Evolutionary conservation across 2,113 vertebrate species (phyloP).

Genomic region (Cheirogaleus medius): DNA sequence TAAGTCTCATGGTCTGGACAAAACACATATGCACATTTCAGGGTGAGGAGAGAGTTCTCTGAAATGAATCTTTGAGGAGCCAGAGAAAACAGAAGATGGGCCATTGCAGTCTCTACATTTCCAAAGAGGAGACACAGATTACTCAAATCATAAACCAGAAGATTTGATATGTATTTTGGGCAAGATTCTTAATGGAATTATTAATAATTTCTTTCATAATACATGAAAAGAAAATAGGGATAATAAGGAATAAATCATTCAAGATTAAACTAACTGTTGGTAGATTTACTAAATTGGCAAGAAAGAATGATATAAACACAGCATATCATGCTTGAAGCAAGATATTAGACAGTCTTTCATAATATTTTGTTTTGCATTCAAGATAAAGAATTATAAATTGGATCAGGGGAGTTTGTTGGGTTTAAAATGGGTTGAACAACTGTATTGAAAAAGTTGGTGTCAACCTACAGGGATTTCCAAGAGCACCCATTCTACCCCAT

Average conservation of each 20-base stretch:
- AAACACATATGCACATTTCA: constrained; percentile 5
- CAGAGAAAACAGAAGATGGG: constrained; percentile 34
- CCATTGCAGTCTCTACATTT: neutral
- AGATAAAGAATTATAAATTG: neutral
- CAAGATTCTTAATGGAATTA: neutral
- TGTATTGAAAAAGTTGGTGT: neutral
- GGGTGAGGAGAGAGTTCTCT: neutral
- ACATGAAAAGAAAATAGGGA: constrained; percentile 7
- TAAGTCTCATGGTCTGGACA: neutral
- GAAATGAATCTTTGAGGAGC: neutral
- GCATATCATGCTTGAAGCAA: neutral
- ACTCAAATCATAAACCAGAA: constrained; percentile 23
- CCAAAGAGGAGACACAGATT: constrained; percentile 28
- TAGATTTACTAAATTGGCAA: neutral
- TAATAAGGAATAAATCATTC: constrained; percentile 21
- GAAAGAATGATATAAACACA: neutral
- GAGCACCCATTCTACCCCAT: neutral
- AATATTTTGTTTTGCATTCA: neutral
- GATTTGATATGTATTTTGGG: neutral
- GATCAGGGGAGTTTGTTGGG: neutral
- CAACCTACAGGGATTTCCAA: neutral
- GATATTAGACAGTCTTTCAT: neutral
- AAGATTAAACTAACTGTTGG: neutral
- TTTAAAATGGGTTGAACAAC: neutral
- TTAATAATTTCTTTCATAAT: constrained; percentile 29